Evolutionary conservation across 2,888 invertebrate species (phyloP), one percentile per base, ranked within the genome.

Genomic region (Luperina testacea): DNA sequence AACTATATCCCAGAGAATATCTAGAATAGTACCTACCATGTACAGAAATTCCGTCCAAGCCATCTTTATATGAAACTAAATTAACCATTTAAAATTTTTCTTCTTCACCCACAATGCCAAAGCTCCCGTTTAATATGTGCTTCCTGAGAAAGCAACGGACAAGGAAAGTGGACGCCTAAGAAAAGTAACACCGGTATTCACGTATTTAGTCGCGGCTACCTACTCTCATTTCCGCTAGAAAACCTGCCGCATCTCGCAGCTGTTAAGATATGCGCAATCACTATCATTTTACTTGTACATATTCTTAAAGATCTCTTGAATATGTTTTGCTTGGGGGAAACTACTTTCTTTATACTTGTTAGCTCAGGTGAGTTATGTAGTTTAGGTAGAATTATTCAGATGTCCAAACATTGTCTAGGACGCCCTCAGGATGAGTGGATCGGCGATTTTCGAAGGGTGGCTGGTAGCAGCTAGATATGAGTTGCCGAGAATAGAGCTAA

Each of bases 191-290:
- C 86, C 87, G 87, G 89, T 81, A 83, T 84, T 78, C 77, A 83
- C 76, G 83, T 88, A 81, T 88, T 88, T 82, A 87, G 81, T 59
- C 45, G 76, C 61, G 27, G 65, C 76, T 80, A 75, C 57, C 86
- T 79, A 88, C 90, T 92, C 91, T 91, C 90, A 78, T 90, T 89
- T 93, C 93, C 93, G 92, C 71, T 82, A 83, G 92, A 92, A 92
- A 91, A 91, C 91, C 88, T 84, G 90, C 87, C 63, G 73, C 84
- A 81, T 89, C 89, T 77, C 48, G 57, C n/a, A 63, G 42, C 63
- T 45, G 48, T 61, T 77, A 70, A 85, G 17, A 84, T 84, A 88
- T 81, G 77, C 76, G 77, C 65, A 72, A 83, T 85, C 80, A 85
- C 75, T 83, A 77, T 80, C 9, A 83, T 85, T 85, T 87, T 71